Percentiles rank a stretch among this genome's conserved stretches.
Conservation (phyloP, 2,113 vertebrate genomes). For the Trinectes maculatus region DNA sequence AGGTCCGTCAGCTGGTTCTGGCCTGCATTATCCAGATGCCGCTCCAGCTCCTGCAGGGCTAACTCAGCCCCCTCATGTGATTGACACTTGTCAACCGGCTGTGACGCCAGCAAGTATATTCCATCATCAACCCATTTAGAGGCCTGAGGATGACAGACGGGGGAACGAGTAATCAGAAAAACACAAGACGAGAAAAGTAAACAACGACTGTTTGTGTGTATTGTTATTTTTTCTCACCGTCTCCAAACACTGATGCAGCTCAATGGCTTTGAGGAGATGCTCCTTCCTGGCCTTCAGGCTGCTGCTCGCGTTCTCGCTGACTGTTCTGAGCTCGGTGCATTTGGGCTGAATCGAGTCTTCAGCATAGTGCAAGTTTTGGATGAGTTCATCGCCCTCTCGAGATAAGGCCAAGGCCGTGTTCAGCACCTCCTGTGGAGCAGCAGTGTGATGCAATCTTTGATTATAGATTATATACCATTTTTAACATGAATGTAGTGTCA, state of each 20-base stretch:
- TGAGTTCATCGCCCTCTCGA: constrained; percentile 85
- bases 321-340: constrained; percentile 87
- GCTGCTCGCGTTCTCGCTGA: constrained; percentile 78
- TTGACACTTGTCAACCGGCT: constrained; percentile 96
- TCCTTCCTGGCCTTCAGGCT: constrained; percentile 78
- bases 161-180: not conserved
- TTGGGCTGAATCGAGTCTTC: constrained; percentile 95
- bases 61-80: constrained; percentile 96
- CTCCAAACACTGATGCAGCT: constrained; percentile 89
- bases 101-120: constrained; percentile 94
- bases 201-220: not conserved
- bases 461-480: no score
- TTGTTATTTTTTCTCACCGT: constrained; percentile 80
- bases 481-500: no score
- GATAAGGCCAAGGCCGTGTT: constrained; percentile 83
- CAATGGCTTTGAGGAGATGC: constrained; percentile 87
- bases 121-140: constrained; percentile 95
- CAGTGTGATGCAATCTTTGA: not conserved
- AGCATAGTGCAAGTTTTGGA: constrained; percentile 91
- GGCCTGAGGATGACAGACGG: constrained; percentile 76
- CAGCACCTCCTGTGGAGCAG: constrained; percentile 83
- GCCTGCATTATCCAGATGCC: constrained; percentile 86
- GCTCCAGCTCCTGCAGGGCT: constrained; percentile 94
- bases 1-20: constrained; percentile 87
- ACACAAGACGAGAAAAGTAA: not conserved